phyloP scores from a whole-genome alignment of 2,113 vertebrate species.

The Corvus hawaiiensis region DNA sequence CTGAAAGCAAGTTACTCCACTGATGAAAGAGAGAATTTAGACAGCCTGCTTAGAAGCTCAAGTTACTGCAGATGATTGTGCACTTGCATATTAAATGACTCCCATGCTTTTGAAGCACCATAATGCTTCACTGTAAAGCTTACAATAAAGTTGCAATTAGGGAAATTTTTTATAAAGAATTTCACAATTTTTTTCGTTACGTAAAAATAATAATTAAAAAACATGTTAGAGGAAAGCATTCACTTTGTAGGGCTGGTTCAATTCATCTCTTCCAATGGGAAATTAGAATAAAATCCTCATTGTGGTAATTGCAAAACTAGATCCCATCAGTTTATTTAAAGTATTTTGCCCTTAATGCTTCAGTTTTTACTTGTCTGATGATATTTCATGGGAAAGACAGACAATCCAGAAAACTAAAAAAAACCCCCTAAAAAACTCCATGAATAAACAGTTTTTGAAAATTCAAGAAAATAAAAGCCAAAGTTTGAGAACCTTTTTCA shows the following conservation, averaged over 20 bases:
- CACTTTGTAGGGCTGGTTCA: neutral
- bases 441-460: neutral
- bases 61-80: neutral
- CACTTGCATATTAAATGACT: neutral
- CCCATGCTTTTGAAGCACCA: neutral
- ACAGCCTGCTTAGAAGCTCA: neutral
- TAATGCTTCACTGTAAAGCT: neutral
- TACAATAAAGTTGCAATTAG: neutral
- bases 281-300: neutral
- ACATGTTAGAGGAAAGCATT: rapidly evolving
- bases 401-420: neutral
- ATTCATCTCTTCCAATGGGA: neutral
- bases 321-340: neutral
- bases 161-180: rapidly evolving
- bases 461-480: neutral
- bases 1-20: neutral
- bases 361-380: neutral
- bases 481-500: neutral
- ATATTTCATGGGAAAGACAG: neutral
- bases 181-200: rapidly evolving
- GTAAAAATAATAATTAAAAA: neutral
- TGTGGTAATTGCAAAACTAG: neutral
- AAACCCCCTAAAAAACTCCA: too few species aligned
- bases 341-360: neutral
- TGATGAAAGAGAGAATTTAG: neutral